A percentile compares a stretch with the other conserved stretches of the same genome.
phyloP scores from a whole-genome alignment of 2,888 invertebrate genomes.

The Sicus ferrugineus region DNA sequence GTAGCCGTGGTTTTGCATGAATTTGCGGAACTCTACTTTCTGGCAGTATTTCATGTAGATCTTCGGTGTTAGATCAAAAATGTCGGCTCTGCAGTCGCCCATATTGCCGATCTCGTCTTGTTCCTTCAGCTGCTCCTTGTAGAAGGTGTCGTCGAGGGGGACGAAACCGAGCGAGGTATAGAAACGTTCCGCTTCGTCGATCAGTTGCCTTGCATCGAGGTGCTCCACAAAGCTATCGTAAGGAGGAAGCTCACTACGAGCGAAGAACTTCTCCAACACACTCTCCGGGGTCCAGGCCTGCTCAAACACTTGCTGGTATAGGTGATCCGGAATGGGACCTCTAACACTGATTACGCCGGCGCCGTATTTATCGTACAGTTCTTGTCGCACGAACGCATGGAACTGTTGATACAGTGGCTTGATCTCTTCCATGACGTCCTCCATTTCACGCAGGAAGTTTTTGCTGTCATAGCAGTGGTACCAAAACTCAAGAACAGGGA shows the following conservation, averaged over 20 bases:
- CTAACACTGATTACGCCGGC: constrained; percentile 69
- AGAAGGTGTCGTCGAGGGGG: constrained; percentile 49
- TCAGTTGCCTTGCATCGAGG: constrained; percentile 51
- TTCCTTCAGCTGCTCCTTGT: constrained; percentile 53
- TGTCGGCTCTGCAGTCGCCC: constrained; percentile 59
- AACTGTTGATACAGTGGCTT: constrained; percentile 79
- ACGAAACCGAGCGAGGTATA: constrained; percentile 57
- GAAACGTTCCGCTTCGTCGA: constrained; percentile 57
- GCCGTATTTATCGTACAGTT: constrained; percentile 76
- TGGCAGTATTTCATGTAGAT: constrained; percentile 61
- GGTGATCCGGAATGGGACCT: constrained; percentile 80
- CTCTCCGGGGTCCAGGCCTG: constrained; percentile 60
- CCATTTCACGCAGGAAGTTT: constrained; percentile 57
- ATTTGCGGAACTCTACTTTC: constrained; percentile 59
- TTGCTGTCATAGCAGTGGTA: constrained; percentile 50
- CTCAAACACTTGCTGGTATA: constrained; percentile 68
- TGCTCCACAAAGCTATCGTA: constrained; percentile 55
- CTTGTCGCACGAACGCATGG: constrained; percentile 80
- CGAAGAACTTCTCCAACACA: constrained; percentile 55
- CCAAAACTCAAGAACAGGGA: constrained; percentile 55
- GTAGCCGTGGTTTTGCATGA: constrained; percentile 60
- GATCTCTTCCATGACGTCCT: constrained; percentile 62
- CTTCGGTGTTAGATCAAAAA: constrained; percentile 58
- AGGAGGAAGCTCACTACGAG: constrained; percentile 54
- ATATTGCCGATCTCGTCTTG: constrained; percentile 52